Base-by-base conservation (phyloP, 2,888 invertebrate species). In the Pachycephus smyrnensis region DNA sequence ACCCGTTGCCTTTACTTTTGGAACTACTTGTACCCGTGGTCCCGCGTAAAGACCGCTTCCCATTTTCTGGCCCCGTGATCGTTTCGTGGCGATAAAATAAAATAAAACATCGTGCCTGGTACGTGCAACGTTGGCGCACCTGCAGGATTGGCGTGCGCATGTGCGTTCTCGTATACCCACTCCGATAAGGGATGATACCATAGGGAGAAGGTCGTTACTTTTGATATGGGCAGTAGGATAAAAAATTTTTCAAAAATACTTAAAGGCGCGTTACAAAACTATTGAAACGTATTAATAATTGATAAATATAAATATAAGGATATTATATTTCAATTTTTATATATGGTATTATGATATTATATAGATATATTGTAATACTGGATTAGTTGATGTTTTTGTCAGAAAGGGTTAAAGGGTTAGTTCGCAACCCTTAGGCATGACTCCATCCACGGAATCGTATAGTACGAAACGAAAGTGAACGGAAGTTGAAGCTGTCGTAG, bases 51-150 rank as follows among this genome's bases (percentile, higher is more conserved):
- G 55, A 55, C 55, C 55, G 55, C 55, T 55, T 55, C 55, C 23
- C 55, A 55, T 55, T 55, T 55, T 55, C 55, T 55, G 55, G 55
- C 6, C 23, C 55, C 55, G 23, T 55, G 55, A 55, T 55, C 71
- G 32, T 71, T 71, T 31, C 32, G 71, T 33, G 32, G 71, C 71
- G 32, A 71, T 71, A 31, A 71, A 71, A 71, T 71, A 33, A 71
- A 71, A 71, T 71, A 4, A 31, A 31, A 71, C 31, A 9, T 71
- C 71, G 31, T 71, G 71, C 32, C 71, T 33, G 71, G 32, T 33
- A 33, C 32, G 71, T 33, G 71, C 71, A 32, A 33, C 31, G 71
- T 32, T 71, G 71, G 32, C 32, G 71, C 71, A 71, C 32, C 32
- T 33, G 71, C 71, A 33, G 30, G 71, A 23, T 31, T 1, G 12